Evolutionary conservation across 2,113 vertebrate species (phyloP), one percentile per base, ranked within the genome.

Genomic region (Corythoichthys intestinalis): DNA sequence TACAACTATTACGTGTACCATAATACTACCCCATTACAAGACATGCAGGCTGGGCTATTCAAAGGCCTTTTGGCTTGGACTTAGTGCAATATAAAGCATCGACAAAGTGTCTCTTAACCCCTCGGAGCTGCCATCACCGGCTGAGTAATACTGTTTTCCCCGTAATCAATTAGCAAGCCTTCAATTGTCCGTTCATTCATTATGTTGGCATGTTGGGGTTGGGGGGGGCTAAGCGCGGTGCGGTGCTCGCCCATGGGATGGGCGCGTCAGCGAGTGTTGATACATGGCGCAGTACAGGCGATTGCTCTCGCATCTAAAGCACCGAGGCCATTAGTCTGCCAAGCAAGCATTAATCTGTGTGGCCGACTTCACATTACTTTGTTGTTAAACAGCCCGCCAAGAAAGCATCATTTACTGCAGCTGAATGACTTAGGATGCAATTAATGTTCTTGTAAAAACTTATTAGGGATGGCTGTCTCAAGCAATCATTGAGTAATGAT

Each of bases 141-240:
- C 72, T 90, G 90, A 93, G 76, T 92, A 85, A 90, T 91, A 87
- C 83, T 87, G 91, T 90, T 92, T 90, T 90, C 91, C 83, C 89
- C 78, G 77, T 87, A 88, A 92, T 92, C 90, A 91, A 92, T 91
- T 90, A 90, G 86, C 71, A 83, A 84, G 74, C 86, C 77, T 89
- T 92, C 88, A 88, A 91, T 90, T 91, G 87, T 65, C 4, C 41
- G 74, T 72, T 84, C 78, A 83, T 91, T 88, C 76, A 82, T 92
- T 91, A 90, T 73, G 75, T 77, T 78, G 80, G 70, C 62, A 54
- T 81, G 86, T 87, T 86, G 82, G 83, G 65, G 34, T 58, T 37
- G 37, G 57, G 73, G 85, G 57, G 20, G 20, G 20, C 20, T 59
- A 69, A 65, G 85, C 79, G 57, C 66, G 76, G 63, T n/a, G n/a